Base-by-base conservation (phyloP, 1,140 invertebrate genomes). In the Zelostemma sp. region DNA sequence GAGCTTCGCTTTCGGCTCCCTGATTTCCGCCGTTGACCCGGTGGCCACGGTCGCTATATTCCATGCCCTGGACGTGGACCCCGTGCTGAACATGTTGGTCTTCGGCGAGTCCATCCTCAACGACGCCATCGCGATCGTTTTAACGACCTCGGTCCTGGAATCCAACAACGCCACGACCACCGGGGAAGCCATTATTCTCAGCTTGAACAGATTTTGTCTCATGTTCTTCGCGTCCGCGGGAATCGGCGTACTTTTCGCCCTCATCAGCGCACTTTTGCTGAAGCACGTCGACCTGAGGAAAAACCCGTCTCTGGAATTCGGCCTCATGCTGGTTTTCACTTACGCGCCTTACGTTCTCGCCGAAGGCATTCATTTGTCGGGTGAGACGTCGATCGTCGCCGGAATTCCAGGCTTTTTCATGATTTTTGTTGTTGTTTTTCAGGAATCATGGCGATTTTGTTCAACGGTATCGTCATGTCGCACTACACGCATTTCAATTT, bases 401-500 rank as follows among this genome's bases (percentile, higher is more conserved):
- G 3, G 25, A 28, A 8, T 2, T 11, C 6, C 6, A 35, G 11
- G 11, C 2, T 35, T 35, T n/a, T 5, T 11, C 11, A 11, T 9
- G 6, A 35, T 35, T 35, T 75, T 75, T 67, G 69, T 35, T 35
- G 74, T 75, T 67, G 69, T 74, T 67, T 88, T 88, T 66, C 86
- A 93, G 96, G 97, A 59, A 99, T 99, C 38, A 99, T 99, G 98
- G 97, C 98, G 11, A 99, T 99, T 75, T 86, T 99, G 60, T 99
- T 99, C 80, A 98, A 97, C 87, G 98, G 97, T 1, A 97, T 99
- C 78, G 97, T 98, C 0, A 99, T 99, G 98, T 99, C 97, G 0
- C 98, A 99, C 83, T 99, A 99, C 77, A 99, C 97, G 12, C 98
- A 99, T 88, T 97, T 96, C 75, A 99, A 99, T 85, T 85, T 99